Conservation (phyloP, 2,113 vertebrate genomes). For the Elephantulus edwardii region DNA sequence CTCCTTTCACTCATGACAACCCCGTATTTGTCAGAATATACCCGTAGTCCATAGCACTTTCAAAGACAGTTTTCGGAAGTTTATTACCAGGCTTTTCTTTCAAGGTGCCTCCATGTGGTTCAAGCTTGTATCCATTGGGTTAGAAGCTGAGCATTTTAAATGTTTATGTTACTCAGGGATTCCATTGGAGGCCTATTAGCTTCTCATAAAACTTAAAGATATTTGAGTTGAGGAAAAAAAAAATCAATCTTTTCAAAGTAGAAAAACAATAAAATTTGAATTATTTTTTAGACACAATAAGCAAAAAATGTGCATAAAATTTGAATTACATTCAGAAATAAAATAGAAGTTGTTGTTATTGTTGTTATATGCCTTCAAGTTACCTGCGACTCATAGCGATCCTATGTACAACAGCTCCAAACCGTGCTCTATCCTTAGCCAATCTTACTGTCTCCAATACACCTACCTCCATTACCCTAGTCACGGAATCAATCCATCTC, state of each 20-base stretch:
- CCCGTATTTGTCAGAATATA: not conserved
- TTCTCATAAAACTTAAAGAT: not conserved
- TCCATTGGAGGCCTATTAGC: not conserved
- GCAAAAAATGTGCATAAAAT: not conserved
- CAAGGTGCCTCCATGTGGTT: not conserved
- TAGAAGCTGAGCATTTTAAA: not conserved
- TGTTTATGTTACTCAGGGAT: not conserved
- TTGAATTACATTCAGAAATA: not conserved
- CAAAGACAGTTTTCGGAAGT: not conserved
- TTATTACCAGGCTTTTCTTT: not conserved
- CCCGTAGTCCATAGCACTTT: not conserved
- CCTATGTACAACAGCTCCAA: too few species aligned
- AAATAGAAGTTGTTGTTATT: too few species aligned
- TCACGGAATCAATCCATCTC: too few species aligned
- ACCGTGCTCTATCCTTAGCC: too few species aligned
- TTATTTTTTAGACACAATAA: not conserved
- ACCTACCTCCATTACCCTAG: too few species aligned
- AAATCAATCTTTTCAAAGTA: not conserved
- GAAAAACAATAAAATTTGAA: not conserved
- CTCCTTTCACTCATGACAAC: not conserved
- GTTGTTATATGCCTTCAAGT: too few species aligned
- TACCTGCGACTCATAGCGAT: too few species aligned
- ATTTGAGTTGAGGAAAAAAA: not conserved
- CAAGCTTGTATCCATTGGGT: not conserved
- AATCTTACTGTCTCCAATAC: too few species aligned